phyloP scores from a whole-genome alignment of 1,140 invertebrate genomes.

The Drosophila nasuta region DNA sequence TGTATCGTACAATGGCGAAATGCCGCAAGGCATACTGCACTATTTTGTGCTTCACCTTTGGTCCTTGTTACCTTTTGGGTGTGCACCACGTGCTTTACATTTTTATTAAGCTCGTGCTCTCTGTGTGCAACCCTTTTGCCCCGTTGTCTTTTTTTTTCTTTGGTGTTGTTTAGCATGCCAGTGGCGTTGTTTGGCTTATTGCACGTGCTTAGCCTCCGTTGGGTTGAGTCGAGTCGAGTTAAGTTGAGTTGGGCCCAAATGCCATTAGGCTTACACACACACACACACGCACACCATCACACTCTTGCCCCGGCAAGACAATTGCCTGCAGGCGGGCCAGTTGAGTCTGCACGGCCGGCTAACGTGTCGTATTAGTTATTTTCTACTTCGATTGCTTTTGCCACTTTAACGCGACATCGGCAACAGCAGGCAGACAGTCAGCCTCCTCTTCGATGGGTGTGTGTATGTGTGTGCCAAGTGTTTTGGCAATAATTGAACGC shows the following conservation, averaged over 20 bases:
- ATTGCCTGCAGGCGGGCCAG: slow-evolving; percentile 79
- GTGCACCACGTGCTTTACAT: slow-evolving; percentile 77
- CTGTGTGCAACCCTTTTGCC: slow-evolving; percentile 60
- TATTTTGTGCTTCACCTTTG: slow-evolving; percentile 69
- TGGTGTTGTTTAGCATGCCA: slow-evolving; percentile 78
- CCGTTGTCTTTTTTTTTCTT: slow-evolving; percentile 11
- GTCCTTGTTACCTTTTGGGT: slow-evolving; percentile 45
- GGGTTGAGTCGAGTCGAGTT: slow-evolving; percentile 14
- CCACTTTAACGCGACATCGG: slow-evolving; percentile 75
- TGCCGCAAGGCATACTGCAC: slow-evolving; percentile 74
- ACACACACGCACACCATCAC: background rate
- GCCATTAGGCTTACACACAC: slow-evolving; percentile 73
- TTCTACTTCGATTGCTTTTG: slow-evolving; percentile 83
- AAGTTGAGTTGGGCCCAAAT: slow-evolving; percentile 51
- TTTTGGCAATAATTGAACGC: slow-evolving; percentile 77
- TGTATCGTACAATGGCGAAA: slow-evolving; percentile 59
- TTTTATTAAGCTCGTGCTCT: slow-evolving; percentile 72
- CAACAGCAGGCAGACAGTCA: slow-evolving; percentile 34
- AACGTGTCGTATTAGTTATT: slow-evolving; percentile 83
- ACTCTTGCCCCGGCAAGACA: slow-evolving; percentile 65
- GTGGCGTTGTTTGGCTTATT: slow-evolving; percentile 82
- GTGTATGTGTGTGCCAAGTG: slow-evolving; percentile 54
- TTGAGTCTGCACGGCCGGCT: slow-evolving; percentile 63
- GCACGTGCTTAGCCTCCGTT: slow-evolving; percentile 71
- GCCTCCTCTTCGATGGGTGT: background rate